phyloP scores from a whole-genome alignment of 2,797 vertebrate genomes.

The Xenops minutus region DNA sequence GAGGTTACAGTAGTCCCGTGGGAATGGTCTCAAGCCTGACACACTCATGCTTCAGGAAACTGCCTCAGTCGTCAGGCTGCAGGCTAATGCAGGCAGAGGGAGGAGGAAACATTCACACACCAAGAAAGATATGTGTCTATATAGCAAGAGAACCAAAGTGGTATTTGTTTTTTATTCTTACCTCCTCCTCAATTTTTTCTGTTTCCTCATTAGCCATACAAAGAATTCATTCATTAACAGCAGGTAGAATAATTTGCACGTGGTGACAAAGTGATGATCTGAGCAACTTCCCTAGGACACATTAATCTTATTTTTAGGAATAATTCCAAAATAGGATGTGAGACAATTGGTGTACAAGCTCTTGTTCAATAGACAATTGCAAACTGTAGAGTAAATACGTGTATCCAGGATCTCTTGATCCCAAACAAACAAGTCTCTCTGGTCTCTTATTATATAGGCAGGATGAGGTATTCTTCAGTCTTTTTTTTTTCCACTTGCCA shows the following conservation, averaged over 20 bases:
- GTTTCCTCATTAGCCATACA: neutral
- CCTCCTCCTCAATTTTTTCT: neutral
- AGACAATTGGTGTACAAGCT: neutral
- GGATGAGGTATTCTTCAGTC: neutral
- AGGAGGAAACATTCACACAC: neutral
- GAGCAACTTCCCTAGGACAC: neutral
- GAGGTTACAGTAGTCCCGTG: neutral
- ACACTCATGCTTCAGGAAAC: neutral
- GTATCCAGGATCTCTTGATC: constrained; percentile 8
- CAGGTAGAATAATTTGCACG: neutral
- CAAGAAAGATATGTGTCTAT: neutral
- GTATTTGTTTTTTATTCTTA: neutral
- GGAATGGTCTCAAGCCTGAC: neutral
- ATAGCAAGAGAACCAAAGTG: neutral
- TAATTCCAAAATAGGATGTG: neutral
- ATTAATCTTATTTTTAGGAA: neutral
- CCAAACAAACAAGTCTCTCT: neutral
- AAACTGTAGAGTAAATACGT: neutral
- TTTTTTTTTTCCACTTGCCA: neutral
- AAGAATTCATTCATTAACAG: neutral
- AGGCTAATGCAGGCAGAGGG: neutral
- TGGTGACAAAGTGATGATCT: neutral
- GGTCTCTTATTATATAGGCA: neutral
- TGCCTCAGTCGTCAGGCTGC: neutral
- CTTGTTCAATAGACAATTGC: neutral